Conservation (phyloP, 2,888 invertebrate species). For the Pedicia rivosa region DNA sequence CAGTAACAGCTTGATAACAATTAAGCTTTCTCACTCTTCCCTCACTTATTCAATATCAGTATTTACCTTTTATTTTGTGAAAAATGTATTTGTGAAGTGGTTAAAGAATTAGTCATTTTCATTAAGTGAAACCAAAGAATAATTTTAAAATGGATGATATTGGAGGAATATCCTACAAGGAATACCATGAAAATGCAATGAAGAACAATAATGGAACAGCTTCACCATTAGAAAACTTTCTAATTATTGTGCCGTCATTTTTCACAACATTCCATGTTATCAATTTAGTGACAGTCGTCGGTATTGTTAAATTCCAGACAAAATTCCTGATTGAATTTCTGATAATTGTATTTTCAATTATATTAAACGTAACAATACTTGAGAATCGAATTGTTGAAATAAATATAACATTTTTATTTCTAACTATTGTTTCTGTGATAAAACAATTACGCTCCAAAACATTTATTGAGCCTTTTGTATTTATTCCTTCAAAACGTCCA, state of each 20-base stretch:
- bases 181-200: slow-evolving; percentile 36
- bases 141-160: no score
- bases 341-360: slow-evolving; percentile 36
- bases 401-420: slow-evolving; percentile 12
- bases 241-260: slow-evolving; percentile 23
- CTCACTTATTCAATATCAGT: no score
- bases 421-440: slow-evolving; percentile 9
- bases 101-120: no score
- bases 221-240: slow-evolving; percentile 34
- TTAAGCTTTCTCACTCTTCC: no score
- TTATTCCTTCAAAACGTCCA: slow-evolving; percentile 18
- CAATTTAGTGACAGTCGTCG: slow-evolving; percentile 13
- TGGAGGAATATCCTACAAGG: no score
- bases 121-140: no score
- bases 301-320: slow-evolving; percentile 8
- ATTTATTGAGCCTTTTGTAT: slow-evolving; percentile 16
- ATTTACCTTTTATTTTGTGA: no score
- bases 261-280: slow-evolving; percentile 21
- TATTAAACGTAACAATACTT: slow-evolving; percentile 39
- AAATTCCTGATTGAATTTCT: slow-evolving; percentile 37
- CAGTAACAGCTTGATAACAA: no score
- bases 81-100: no score
- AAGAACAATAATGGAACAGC: slow-evolving; percentile 37
- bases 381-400: slow-evolving; percentile 25
- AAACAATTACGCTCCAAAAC: slow-evolving; percentile 7